Evolutionary conservation across 2,113 vertebrate genomes (phyloP).

Genomic region (Suncus etruscus): DNA sequence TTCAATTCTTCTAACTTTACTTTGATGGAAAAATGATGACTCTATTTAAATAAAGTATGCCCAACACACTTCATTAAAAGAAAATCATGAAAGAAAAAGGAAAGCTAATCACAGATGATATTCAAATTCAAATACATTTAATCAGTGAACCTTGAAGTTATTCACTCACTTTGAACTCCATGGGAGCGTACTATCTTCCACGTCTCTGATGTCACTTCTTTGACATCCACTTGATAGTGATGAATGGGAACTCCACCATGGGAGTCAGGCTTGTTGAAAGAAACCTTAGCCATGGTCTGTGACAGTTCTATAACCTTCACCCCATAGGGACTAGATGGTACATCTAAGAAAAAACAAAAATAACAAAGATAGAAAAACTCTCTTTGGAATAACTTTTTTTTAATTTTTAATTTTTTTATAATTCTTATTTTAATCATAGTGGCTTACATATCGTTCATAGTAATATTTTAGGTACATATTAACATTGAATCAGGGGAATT

Average conservation of each 20-base stretch:
- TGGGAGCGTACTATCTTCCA: slow-evolving; percentile 97
- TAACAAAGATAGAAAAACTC: background rate
- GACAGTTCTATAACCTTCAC: slow-evolving; percentile 94
- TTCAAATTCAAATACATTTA: background rate
- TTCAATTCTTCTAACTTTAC: background rate
- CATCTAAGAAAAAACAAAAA: slow-evolving; percentile 88
- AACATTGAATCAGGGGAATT: too few species aligned
- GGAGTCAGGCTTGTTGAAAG: slow-evolving; percentile 96
- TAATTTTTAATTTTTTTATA: too few species aligned
- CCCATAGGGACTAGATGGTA: slow-evolving; percentile 96
- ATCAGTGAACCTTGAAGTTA: background rate
- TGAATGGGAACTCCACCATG: slow-evolving; percentile 98
- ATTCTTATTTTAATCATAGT: too few species aligned
- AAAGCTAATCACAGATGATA: background rate
- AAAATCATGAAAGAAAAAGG: background rate
- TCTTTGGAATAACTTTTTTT: too few species aligned
- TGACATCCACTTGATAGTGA: slow-evolving; percentile 97
- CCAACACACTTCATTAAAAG: background rate
- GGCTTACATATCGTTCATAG: too few species aligned
- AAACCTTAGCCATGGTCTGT: slow-evolving; percentile 94
- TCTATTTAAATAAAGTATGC: background rate
- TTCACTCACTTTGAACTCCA: slow-evolving; percentile 96
- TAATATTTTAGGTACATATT: too few species aligned
- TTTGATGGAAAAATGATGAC: background rate
- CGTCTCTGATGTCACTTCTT: slow-evolving; percentile 93